Evolutionary conservation across 2,888 invertebrate genomes (phyloP).

Genomic region (Agrotis clavis): DNA sequence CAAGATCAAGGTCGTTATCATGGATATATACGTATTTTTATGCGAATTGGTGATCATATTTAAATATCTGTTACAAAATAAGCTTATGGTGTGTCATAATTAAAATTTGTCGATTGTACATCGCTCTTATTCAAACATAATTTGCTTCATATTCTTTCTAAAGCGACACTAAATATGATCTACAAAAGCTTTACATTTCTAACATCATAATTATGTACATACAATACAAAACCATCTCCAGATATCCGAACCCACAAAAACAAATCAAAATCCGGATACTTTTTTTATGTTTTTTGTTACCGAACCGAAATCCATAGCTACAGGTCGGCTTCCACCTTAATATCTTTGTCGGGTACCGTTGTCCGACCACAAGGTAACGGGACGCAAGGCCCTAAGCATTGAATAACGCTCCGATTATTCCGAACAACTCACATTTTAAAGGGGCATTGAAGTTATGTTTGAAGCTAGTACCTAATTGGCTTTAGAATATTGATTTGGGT

Average conservation of each 20-base stretch:
- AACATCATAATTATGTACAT: neutral
- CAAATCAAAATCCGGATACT: conserved; percentile 7
- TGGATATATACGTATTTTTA: too few species aligned
- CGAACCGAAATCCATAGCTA: conserved; percentile 65
- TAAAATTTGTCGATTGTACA: neutral
- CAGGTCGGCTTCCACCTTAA: conserved; percentile 72
- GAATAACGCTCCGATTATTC: conserved; percentile 69
- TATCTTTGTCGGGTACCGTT: conserved; percentile 84
- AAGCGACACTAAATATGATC: too few species aligned
- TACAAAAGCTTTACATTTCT: neutral
- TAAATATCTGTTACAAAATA: too few species aligned
- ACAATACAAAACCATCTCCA: conserved; percentile 20
- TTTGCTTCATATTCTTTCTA: neutral
- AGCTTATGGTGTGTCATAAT: too few species aligned
- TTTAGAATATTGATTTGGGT: conserved; percentile 44
- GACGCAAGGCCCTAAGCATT: conserved; percentile 80
- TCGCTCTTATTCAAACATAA: neutral
- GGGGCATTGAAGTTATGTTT: conserved; percentile 26
- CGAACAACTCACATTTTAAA: conserved; percentile 73
- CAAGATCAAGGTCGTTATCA: too few species aligned
- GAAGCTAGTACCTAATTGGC: conserved; percentile 26
- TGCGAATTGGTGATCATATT: too few species aligned
- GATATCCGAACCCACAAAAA: conserved; percentile 34
- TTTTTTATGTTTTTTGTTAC: conserved; percentile 48
- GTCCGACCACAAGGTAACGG: conserved; percentile 77